phyloP scores from a whole-genome alignment of 2,797 vertebrate species.

The Cryptoprocta ferox region DNA sequence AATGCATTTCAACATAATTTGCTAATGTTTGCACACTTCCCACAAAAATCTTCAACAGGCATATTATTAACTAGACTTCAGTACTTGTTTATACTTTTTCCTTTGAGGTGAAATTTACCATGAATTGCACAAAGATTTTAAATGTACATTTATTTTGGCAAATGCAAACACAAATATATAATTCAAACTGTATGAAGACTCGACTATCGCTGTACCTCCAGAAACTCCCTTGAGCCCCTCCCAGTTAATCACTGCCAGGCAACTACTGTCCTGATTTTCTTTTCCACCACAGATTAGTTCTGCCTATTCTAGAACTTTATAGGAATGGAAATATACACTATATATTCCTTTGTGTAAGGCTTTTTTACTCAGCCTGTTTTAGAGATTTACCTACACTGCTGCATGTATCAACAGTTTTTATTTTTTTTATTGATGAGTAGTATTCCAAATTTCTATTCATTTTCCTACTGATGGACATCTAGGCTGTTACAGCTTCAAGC shows the following conservation, averaged over 20 bases:
- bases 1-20: neutral
- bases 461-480: neutral
- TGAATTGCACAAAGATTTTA: constrained; percentile 16
- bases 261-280: neutral
- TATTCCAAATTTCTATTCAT: neutral
- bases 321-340: neutral
- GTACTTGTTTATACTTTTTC: constrained; percentile 14
- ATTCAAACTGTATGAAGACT: neutral
- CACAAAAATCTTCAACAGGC: neutral
- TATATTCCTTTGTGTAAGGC: neutral
- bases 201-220: neutral
- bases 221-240: neutral
- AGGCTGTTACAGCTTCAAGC: neutral
- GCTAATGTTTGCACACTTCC: neutral
- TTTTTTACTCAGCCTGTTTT: neutral
- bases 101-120: constrained; percentile 12
- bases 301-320: neutral
- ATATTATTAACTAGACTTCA: neutral
- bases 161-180: neutral
- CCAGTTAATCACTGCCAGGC: neutral
- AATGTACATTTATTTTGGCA: constrained; percentile 16
- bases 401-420: neutral
- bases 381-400: neutral
- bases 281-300: neutral
- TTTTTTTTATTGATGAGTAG: neutral